Base-by-base conservation (phyloP, 2,888 invertebrate genomes). In the Drosophila ochracea region DNA sequence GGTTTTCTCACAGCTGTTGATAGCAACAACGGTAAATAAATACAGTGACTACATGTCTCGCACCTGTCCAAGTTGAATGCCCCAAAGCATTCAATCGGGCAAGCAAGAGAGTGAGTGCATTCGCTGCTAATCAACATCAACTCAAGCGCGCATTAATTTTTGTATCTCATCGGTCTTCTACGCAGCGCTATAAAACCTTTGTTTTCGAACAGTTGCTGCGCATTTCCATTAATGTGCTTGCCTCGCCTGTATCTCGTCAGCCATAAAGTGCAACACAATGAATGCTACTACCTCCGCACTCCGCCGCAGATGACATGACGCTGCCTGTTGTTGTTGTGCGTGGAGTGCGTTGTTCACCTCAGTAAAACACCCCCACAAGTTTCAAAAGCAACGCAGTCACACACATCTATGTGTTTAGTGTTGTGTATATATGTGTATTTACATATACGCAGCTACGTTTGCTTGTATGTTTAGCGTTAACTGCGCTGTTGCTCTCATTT, bases 1-100 rank as follows among this genome's bases (percentile, higher is more conserved):
- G 47, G 47, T 47, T 25, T 63, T 67, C 59, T 47, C 53, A 63
- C 82, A 77, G 73, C 78, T 89, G 87, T 76, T 78, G 78, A 89
- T 89, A 84, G 50, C 53, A 21, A 54, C 53, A 62, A 81, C 84
- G 76, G 84, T 76, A 79, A 81, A 81, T 55, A n/a, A 52, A 19
- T n/a, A 11, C 25, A 52, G 53, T 67, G 64, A 68, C 75, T 62
- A 55, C 65, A 61, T 61, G 66, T 71, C 78, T 61, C 58, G 86
- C 89, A 83, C 89, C 89, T 89, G 89, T 76, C 87, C 62, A 64
- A 75, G 76, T 80, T 80, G 62, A 76, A 76, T 80, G 76, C 62
- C 80, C 75, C 75, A 68, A 33, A 55, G 30, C 58, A 41, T 54
- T 25, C 50, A 59, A 50, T 63, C 43, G 53, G 41, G 21, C n/a